These are phyloP conservation scores for Acrobeloides nanus DNA, from an alignment of 2,888 invertebrate genomes.

Conservation along the genomic window DNA sequence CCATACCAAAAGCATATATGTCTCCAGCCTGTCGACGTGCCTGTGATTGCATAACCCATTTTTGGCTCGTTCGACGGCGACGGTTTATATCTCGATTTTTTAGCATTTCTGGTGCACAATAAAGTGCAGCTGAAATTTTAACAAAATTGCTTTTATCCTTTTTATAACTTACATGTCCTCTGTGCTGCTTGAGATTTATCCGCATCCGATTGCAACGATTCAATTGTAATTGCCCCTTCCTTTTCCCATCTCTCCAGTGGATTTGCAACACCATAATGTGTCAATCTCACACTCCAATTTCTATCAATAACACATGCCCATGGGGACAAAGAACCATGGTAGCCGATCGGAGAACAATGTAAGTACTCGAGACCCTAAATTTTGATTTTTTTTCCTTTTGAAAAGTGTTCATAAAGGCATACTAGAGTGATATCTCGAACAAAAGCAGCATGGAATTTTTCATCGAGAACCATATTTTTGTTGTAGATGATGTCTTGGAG, in stretches of 20 bases:
- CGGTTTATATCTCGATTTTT: constrained; percentile 48
- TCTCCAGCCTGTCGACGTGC: constrained; percentile 42
- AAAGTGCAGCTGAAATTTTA: constrained; percentile 30
- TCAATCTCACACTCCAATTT: constrained; percentile 30
- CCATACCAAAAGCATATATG: constrained; percentile 50
- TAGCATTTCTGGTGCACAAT: constrained; percentile 48
- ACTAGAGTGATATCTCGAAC: constrained; percentile 35
- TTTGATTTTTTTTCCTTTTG: constrained; percentile 1
- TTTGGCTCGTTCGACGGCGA: constrained; percentile 27
- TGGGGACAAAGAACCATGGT: constrained; percentile 30
- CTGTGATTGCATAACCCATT: constrained; percentile 22
- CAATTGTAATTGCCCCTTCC: constrained; percentile 33
- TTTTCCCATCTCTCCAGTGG: constrained; percentile 50
- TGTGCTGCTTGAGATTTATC: constrained; percentile 46
- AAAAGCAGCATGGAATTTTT: constrained; percentile 34
- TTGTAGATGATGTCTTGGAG: constrained; percentile 35
- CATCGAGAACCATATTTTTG: constrained; percentile 27
- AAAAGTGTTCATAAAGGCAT: constrained; percentile 3
- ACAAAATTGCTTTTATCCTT: not conserved
- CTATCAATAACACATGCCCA: constrained; percentile 31
- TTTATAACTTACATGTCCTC: constrained; percentile 28
- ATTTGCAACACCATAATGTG: constrained; percentile 39
- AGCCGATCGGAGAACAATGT: constrained; percentile 29
- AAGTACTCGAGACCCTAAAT: constrained; percentile 27
- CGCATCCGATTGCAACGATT: constrained; percentile 31